Evolutionary conservation across 2,888 invertebrate species (phyloP).

Genomic region (Lissonota sp.): DNA sequence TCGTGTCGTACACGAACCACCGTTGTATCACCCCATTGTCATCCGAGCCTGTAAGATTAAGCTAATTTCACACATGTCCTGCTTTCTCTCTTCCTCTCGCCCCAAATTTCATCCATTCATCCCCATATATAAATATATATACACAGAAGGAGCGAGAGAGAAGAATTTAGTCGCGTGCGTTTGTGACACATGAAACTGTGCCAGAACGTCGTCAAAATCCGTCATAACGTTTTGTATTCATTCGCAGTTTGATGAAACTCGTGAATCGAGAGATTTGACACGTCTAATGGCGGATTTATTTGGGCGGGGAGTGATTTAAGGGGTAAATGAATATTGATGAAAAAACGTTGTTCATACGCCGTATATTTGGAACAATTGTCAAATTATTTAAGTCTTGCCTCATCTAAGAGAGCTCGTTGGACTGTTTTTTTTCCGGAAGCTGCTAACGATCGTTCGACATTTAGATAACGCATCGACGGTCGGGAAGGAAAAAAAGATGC

Average conservation of each 20-base stretch:
- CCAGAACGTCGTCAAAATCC: conserved; percentile 47
- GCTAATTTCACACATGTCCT: conserved; percentile 84
- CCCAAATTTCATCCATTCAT: conserved; percentile 59
- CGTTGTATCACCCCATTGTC: conserved; percentile 83
- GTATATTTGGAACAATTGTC: too few relatives aligned
- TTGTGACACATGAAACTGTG: conserved; percentile 73
- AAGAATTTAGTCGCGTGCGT: conserved; percentile 51
- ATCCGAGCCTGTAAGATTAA: conserved; percentile 83
- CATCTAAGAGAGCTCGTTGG: too few relatives aligned
- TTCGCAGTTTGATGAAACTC: neutral
- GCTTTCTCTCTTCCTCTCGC: conserved; percentile 67
- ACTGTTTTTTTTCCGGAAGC: conserved; percentile 65
- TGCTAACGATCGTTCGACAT: conserved; percentile 69
- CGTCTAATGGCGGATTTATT: too few relatives aligned
- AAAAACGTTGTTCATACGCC: neutral
- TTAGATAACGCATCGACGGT: conserved; percentile 44
- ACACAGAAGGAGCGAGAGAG: neutral
- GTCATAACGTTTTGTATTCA: conserved; percentile 41
- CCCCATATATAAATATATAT: conserved; percentile 26
- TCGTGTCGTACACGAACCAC: conserved; percentile 82
- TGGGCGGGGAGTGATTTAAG: too few relatives aligned
- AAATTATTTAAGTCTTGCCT: too few relatives aligned
- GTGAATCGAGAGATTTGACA: neutral
- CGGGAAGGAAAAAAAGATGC: conserved; percentile 17
- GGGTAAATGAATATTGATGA: neutral